Evolutionary conservation across 2,797 vertebrate species (phyloP).

Genomic region (Vultur gryphus): DNA sequence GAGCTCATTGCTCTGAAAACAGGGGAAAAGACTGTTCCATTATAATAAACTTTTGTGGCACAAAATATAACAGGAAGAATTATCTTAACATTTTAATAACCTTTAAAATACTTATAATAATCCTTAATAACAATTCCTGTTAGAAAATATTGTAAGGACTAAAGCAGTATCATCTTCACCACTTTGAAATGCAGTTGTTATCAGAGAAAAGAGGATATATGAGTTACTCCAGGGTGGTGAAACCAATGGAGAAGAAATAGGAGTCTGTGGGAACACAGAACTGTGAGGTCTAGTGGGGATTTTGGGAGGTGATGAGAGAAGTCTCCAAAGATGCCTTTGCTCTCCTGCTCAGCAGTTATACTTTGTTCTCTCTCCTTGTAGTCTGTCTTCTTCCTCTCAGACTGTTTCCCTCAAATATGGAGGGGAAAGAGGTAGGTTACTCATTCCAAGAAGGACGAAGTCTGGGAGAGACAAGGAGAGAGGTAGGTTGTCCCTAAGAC

Average conservation of each 20-base stretch:
- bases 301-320: not conserved
- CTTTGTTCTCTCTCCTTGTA: not conserved
- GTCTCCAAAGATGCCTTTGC: not conserved
- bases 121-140: not conserved
- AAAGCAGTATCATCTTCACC: not conserved
- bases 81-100: not conserved
- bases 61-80: not conserved
- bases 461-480: not conserved
- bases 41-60: not conserved
- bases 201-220: not conserved
- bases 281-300: not conserved
- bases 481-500: not conserved
- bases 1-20: not conserved
- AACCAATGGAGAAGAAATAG: not conserved
- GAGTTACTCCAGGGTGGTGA: not conserved
- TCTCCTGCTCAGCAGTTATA: not conserved
- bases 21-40: not conserved
- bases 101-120: not conserved
- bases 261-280: not conserved
- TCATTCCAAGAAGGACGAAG: not conserved
- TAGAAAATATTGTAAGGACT: not conserved
- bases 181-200: not conserved
- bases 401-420: not conserved
- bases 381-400: not conserved
- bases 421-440: not conserved